Percentiles rank a stretch among this genome's conserved stretches.
phyloP scores from a whole-genome alignment of 2,888 invertebrate genomes.

The Sarcophaga rosellei region DNA sequence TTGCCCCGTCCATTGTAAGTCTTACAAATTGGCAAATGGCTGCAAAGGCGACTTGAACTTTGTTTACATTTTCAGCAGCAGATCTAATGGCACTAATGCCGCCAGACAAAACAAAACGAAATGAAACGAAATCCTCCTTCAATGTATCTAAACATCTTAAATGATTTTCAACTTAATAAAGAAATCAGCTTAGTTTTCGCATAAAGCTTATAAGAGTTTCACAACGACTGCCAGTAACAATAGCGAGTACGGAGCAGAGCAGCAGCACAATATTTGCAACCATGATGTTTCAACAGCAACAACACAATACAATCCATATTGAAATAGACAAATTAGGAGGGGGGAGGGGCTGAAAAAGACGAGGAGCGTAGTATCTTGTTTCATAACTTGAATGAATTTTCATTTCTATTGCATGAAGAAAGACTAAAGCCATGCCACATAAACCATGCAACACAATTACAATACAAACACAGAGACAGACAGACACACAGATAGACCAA shows the following conservation, averaged over 20 bases:
- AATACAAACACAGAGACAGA: conserved; percentile 10
- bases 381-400: conserved; percentile 26
- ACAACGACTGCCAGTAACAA: conserved; percentile 9
- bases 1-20: too few species aligned
- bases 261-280: too few species aligned
- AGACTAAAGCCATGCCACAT: conserved; percentile 30
- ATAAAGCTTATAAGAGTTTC: conserved; percentile 35
- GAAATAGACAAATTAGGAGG: too few species aligned
- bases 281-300: too few species aligned
- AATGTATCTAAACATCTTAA: conserved; percentile 27
- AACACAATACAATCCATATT: too few species aligned
- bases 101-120: too few species aligned
- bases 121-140: not conserved
- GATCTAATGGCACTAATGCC: too few species aligned
- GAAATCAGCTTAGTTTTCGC: conserved; percentile 53
- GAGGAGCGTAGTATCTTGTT: not conserved
- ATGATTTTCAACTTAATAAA: conserved; percentile 44
- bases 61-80: too few species aligned
- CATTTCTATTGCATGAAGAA: not conserved
- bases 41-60: too few species aligned
- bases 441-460: conserved; percentile 50
- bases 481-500: not conserved
- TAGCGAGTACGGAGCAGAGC: too few species aligned
- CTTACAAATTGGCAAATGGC: too few species aligned
- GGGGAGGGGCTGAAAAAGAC: too few species aligned